These are phyloP conservation scores for Desmophyllum pertusum DNA, from an alignment of 92 coral and sea anemone genomes.

Conservation along the genomic window DNA sequence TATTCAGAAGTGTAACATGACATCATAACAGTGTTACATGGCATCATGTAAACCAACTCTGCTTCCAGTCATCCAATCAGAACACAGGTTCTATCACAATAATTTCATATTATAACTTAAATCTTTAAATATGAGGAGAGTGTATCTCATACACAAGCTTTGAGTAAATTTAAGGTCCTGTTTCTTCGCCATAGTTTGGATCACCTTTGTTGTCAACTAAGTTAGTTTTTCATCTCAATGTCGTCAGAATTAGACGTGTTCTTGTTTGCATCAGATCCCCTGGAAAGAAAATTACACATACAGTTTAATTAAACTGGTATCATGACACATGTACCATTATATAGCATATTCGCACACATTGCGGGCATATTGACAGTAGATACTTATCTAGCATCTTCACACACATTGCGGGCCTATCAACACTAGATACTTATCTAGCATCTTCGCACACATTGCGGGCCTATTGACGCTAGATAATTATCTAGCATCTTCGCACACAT, in stretches of 20 bases:
- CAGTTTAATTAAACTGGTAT: background rate
- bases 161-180: background rate
- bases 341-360: too few relatives aligned
- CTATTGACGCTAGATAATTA: too few relatives aligned
- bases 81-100: background rate
- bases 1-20: background rate
- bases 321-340: too few relatives aligned
- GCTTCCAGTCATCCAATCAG: background rate
- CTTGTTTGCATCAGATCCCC: constrained; percentile 72
- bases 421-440: too few relatives aligned
- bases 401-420: too few relatives aligned
- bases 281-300: background rate
- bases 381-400: too few relatives aligned
- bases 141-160: constrained; percentile 2
- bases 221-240: constrained; percentile 88
- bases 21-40: background rate
- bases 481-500: too few relatives aligned
- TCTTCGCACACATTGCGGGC: too few relatives aligned
- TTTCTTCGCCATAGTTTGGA: constrained; percentile 39
- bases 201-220: constrained; percentile 89
- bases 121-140: background rate
- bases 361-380: too few relatives aligned
- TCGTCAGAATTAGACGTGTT: constrained; percentile 65
- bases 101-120: background rate
- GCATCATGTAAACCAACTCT: background rate